These are phyloP conservation scores for Aphelenchoides bicaudatus DNA, from an alignment of 2,888 invertebrate genomes.

Conservation along the genomic window DNA sequence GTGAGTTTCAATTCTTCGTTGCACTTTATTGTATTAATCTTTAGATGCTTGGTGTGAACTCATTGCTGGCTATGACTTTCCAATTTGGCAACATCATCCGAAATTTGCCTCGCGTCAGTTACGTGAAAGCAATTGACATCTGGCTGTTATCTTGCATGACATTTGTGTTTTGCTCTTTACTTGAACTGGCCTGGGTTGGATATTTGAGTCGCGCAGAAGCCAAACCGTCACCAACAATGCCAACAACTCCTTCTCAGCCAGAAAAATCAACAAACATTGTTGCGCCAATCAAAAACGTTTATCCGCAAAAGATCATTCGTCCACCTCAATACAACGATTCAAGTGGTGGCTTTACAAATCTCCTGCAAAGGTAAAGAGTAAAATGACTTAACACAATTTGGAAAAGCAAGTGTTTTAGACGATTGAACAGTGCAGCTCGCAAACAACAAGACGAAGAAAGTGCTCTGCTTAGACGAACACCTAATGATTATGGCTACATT, in stretches of 20 bases:
- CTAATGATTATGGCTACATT: conserved; percentile 60
- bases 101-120: conserved; percentile 58
- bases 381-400: too few relatives aligned
- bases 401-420: neutral
- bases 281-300: neutral
- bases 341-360: conserved; percentile 13
- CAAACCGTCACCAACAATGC: conserved; percentile 5
- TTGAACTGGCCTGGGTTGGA: conserved; percentile 59
- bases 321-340: conserved; percentile 16
- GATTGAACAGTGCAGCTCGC: conserved; percentile 1
- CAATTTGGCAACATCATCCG: conserved; percentile 60
- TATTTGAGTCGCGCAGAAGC: conserved; percentile 53
- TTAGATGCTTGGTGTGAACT: conserved; percentile 60
- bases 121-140: conserved; percentile 55
- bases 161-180: conserved; percentile 58
- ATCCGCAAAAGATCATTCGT: neutral
- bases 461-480: conserved; percentile 8
- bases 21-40: too few relatives aligned
- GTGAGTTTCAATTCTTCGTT: too few relatives aligned
- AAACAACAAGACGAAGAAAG: conserved; percentile 16
- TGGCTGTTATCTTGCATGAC: conserved; percentile 61
- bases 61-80: conserved; percentile 55
- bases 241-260: neutral
- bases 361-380: conserved; percentile 12
- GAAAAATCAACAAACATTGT: neutral